Evolutionary conservation across 2,888 invertebrate species (phyloP).

Genomic region (Tetragonula carbonaria): DNA sequence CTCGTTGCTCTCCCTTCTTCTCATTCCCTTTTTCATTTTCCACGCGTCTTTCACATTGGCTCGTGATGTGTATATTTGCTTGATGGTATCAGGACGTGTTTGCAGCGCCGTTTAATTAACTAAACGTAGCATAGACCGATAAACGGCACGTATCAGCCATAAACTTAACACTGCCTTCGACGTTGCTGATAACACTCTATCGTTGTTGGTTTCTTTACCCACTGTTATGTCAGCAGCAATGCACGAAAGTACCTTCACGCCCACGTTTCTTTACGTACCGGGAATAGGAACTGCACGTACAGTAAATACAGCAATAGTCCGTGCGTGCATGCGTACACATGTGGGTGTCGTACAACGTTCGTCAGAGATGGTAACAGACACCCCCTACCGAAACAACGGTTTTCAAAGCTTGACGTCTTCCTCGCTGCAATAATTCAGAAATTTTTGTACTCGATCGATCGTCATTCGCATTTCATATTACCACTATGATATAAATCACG

Average conservation of each 20-base stretch:
- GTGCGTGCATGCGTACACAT: not conserved
- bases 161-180: conserved; percentile 77
- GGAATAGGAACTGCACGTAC: conserved; percentile 44
- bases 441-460: not conserved
- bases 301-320: not conserved
- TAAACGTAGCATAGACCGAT: conserved; percentile 76
- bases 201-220: conserved; percentile 63
- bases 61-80: not conserved
- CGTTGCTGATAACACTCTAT: conserved; percentile 76
- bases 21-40: not conserved
- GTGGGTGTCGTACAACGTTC: conserved; percentile 9
- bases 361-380: conserved; percentile 39
- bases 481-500: too few species aligned
- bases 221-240: conserved; percentile 70
- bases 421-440: conserved; percentile 12
- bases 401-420: conserved; percentile 29
- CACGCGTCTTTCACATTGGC: not conserved
- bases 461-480: not conserved
- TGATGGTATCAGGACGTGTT: conserved; percentile 15
- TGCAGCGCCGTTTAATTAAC: conserved; percentile 76
- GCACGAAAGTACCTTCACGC: conserved; percentile 76
- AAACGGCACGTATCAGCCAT: conserved; percentile 77
- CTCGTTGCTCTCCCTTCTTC: not conserved
- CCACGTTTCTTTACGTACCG: conserved; percentile 66
- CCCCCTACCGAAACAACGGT: conserved; percentile 23